Conservation (phyloP, 2,888 invertebrate species). For the Candidula unifasciata region DNA sequence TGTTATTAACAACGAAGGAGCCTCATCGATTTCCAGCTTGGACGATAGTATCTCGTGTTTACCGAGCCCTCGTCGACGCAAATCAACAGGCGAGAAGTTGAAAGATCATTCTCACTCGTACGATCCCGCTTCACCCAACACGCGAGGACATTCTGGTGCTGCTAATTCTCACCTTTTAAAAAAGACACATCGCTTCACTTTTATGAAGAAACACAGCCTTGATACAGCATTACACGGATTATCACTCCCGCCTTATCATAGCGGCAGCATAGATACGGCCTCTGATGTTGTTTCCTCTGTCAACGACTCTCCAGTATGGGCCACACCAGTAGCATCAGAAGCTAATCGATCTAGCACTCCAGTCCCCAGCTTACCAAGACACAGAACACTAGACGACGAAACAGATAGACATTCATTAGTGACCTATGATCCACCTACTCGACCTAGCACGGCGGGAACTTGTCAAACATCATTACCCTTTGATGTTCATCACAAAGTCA, state of each 20-base stretch:
- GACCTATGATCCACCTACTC: background rate
- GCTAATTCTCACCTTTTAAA: conserved; percentile 14
- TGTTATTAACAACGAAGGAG: background rate
- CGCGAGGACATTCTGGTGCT: background rate
- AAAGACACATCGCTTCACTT: conserved; percentile 37
- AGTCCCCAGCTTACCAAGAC: background rate
- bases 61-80: conserved; percentile 33
- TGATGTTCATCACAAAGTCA: conserved; percentile 17
- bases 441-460: conserved; percentile 1
- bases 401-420: background rate
- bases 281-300: background rate
- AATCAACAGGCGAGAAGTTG: conserved; percentile 20
- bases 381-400: background rate
- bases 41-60: conserved; percentile 35
- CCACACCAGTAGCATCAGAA: background rate
- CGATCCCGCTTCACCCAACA: background rate
- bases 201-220: conserved; percentile 51
- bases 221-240: conserved; percentile 36
- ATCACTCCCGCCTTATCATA: background rate
- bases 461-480: conserved; percentile 26
- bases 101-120: conserved; percentile 17
- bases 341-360: background rate
- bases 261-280: conserved; percentile 23
- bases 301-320: background rate
- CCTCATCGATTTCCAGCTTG: conserved; percentile 1